These are phyloP conservation scores for Corythoichthys haematopterus DNA, from an alignment of 2,113 vertebrate species.

Conservation along the genomic window DNA sequence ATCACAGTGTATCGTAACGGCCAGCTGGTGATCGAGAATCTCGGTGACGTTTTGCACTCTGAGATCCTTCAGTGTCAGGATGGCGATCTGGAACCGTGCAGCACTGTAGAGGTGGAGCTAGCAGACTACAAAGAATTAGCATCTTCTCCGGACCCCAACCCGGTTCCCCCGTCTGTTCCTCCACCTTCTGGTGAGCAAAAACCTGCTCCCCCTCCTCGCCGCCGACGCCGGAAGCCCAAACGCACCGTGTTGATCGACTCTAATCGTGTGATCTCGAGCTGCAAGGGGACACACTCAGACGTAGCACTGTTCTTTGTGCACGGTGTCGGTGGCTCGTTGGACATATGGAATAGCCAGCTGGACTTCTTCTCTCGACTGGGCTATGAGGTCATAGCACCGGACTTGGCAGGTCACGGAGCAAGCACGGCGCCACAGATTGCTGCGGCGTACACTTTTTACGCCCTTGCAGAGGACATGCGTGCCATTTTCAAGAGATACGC, in stretches of 20 bases:
- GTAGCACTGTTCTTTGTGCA: constrained; percentile 95
- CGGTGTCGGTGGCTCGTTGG: constrained; percentile 88
- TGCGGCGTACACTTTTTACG: constrained; percentile 92
- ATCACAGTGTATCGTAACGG: constrained; percentile 93
- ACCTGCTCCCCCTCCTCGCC: constrained; percentile 65
- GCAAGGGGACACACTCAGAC: constrained; percentile 84
- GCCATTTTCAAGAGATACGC: constrained; percentile 90
- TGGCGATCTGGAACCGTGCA: constrained; percentile 72
- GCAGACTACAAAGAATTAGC: constrained; percentile 69
- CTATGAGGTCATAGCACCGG: constrained; percentile 91
- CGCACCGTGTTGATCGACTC: constrained; percentile 85
- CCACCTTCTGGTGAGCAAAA: constrained; percentile 45
- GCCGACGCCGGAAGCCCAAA: constrained; percentile 81
- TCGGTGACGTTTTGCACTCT: constrained; percentile 79
- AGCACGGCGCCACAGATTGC: constrained; percentile 87
- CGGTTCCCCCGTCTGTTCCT: constrained; percentile 32
- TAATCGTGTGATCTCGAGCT: constrained; percentile 84
- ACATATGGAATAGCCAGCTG: constrained; percentile 95
- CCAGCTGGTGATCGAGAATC: constrained; percentile 91
- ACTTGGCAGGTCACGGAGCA: constrained; percentile 87
- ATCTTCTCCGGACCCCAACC: constrained; percentile 58
- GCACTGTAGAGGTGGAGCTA: constrained; percentile 79
- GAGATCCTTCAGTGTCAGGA: constrained; percentile 84
- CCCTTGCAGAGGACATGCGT: constrained; percentile 88
- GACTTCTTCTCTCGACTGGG: constrained; percentile 91